These are phyloP conservation scores for Pseudomyrmex sp. DNA, from an alignment of 1,140 invertebrate genomes.

Conservation along the genomic window DNA sequence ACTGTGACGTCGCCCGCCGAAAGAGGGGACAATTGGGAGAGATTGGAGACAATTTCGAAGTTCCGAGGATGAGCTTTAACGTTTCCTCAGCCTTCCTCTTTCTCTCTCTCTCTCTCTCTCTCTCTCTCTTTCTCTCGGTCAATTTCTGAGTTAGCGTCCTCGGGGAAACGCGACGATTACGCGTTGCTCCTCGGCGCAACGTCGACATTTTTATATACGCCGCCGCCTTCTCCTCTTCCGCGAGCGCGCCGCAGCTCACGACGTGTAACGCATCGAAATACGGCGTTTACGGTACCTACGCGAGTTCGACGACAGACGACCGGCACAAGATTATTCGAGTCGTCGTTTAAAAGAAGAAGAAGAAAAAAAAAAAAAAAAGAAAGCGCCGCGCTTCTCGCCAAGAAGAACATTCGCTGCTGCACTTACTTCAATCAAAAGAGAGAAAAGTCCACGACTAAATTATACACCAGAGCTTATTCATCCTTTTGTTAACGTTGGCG, in stretches of 20 bases:
- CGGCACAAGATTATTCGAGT: not conserved
- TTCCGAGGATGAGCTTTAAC: constrained; percentile 52
- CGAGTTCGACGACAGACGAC: not conserved
- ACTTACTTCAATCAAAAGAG: no score
- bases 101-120: not conserved
- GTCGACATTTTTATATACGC: constrained; percentile 30
- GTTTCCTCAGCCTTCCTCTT: not conserved
- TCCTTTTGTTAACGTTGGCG: no score
- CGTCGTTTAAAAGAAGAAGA: not conserved
- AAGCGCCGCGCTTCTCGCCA: not conserved
- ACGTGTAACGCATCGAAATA: constrained; percentile 39
- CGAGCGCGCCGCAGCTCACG: no score
- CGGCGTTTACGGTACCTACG: not conserved
- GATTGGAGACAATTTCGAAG: constrained; percentile 59
- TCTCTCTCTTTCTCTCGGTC: not conserved
- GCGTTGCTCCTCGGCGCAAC: constrained; percentile 8
- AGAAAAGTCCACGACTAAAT: no score
- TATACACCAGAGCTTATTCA: no score
- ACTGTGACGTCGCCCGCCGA: constrained; percentile 18
- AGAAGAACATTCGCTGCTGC: no score
- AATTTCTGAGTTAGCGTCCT: constrained; percentile 42
- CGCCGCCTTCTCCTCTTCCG: not conserved
- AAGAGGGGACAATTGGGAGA: constrained; percentile 51
- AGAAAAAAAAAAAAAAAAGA: no score
- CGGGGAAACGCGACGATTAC: constrained; percentile 41